phyloP scores from a whole-genome alignment of 2,113 vertebrate genomes.

The Lophotis ruficrista region DNA sequence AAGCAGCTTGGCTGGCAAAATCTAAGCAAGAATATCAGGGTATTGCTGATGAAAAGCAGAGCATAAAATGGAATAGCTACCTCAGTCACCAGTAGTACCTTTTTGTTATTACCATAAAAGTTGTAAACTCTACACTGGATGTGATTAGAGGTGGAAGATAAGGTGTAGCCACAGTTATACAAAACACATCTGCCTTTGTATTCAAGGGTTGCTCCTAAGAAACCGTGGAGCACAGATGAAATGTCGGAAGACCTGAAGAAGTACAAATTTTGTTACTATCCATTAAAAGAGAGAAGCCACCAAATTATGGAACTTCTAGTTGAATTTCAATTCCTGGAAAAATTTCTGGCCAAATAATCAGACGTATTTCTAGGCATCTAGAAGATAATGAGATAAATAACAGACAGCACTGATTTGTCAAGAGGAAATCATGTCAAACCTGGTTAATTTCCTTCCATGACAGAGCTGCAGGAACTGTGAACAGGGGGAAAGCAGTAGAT shows the following conservation, averaged over 20 bases:
- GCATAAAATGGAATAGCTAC: background rate
- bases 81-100: background rate
- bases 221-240: background rate
- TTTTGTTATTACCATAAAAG: background rate
- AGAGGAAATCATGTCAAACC: background rate
- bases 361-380: background rate
- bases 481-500: background rate
- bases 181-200: background rate
- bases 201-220: background rate
- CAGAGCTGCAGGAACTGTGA: background rate
- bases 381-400: background rate
- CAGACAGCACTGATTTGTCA: background rate
- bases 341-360: background rate
- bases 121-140: background rate
- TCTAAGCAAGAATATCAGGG: background rate
- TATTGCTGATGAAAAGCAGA: background rate
- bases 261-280: background rate
- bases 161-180: background rate
- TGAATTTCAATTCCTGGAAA: background rate
- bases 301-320: background rate
- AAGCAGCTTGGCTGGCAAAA: background rate
- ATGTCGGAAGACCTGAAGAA: background rate
- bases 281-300: background rate
- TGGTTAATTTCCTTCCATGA: background rate
- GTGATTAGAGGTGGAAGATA: background rate